Percentiles rank a stretch among this genome's conserved stretches.
phyloP scores from a whole-genome alignment of 2,113 vertebrate genomes.

The Argyrosomus japonicus region DNA sequence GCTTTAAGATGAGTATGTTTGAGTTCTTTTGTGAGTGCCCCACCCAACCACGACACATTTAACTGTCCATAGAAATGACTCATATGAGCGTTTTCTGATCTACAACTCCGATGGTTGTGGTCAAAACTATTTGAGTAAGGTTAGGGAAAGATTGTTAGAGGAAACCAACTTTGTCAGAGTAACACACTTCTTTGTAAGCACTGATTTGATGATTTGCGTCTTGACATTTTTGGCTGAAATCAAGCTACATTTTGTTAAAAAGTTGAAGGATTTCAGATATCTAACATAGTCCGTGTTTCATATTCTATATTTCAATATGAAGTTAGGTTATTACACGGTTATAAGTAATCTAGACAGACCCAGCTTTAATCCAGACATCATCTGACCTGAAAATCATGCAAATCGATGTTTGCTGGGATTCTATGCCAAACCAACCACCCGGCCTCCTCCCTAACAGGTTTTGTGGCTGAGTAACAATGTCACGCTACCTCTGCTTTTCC shows the following conservation, averaged over 20 bases:
- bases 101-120: not conserved
- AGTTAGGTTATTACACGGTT: not conserved
- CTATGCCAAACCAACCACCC: not conserved
- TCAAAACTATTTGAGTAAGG: not conserved
- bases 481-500: not conserved
- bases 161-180: not conserved
- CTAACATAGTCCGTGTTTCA: not conserved
- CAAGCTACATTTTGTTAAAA: not conserved
- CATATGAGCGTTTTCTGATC: not conserved
- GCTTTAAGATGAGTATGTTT: not conserved
- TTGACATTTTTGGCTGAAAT: not conserved
- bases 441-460: not conserved
- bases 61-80: not conserved
- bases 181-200: too few species aligned
- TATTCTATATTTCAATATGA: not conserved
- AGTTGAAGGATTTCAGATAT: not conserved
- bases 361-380: not conserved
- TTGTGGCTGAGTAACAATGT: not conserved
- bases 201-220: not conserved
- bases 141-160: not conserved
- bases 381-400: conserved; percentile 2
- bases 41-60: not conserved
- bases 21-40: not conserved
- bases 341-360: not conserved
- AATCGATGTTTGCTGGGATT: not conserved